These are phyloP conservation scores for Odontesthes bonariensis DNA, from an alignment of 2,113 vertebrate species.

Conservation along the genomic window DNA sequence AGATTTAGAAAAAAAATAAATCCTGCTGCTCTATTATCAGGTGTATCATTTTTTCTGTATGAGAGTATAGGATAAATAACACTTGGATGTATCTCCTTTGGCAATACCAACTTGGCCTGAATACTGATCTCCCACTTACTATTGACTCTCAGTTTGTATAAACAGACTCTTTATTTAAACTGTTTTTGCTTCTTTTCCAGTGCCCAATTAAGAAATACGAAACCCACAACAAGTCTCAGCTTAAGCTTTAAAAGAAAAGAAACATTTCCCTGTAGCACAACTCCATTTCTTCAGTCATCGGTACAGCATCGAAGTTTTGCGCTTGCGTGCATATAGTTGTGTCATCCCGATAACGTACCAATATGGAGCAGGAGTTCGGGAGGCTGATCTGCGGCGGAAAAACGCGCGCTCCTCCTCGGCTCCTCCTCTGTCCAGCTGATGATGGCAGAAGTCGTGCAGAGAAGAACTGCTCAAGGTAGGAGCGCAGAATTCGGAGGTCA, in stretches of 20 bases:
- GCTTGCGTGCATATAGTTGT: constrained; percentile 2
- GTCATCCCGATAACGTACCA: constrained; percentile 80
- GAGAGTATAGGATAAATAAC: too few relatives aligned
- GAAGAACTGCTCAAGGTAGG: constrained; percentile 96
- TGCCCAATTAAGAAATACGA: neutral
- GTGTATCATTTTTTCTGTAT: too few relatives aligned
- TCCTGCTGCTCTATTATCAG: too few relatives aligned
- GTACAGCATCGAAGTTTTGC: neutral
- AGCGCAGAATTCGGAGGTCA: constrained; percentile 93
- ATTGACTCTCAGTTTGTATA: too few relatives aligned
- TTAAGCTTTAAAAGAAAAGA: neutral
- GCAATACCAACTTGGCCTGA: too few relatives aligned
- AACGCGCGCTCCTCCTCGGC: constrained; percentile 78
- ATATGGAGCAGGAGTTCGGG: constrained; percentile 91
- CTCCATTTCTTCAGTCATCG: neutral
- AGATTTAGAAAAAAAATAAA: too few relatives aligned
- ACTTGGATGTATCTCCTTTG: too few relatives aligned
- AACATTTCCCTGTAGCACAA: neutral
- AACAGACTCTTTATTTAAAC: too few relatives aligned
- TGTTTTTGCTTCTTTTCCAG: constrained; percentile 2
- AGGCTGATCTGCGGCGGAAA: constrained; percentile 88
- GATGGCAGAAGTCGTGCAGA: constrained; percentile 82
- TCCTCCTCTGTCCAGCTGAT: constrained; percentile 73
- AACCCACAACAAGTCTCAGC: neutral
- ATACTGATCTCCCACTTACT: too few relatives aligned